Base-by-base conservation (phyloP, 2,888 invertebrate genomes). In the Sthenelais limicola region DNA sequence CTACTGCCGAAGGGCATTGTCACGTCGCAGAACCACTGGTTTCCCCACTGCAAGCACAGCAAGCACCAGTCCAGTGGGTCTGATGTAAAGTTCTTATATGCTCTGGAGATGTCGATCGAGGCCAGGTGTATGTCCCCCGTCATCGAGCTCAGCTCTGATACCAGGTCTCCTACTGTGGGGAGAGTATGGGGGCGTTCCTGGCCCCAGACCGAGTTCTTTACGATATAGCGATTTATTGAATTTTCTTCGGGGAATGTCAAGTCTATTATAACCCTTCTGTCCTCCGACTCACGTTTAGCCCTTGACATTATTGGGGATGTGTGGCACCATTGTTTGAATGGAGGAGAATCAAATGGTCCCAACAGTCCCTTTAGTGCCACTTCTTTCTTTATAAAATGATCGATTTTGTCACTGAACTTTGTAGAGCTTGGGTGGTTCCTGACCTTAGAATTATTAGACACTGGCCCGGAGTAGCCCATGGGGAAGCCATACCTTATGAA, bases 51-150 rank as follows among this genome's bases (percentile, higher is more conserved):
- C 18, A 32, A 7, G 33, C 56, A 32, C 3, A 56, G 32, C 2
- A 56, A 35, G 5, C 33, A 21, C 52, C 52, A 52, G 21, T 52
- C 52, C 2, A 52, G 3, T n/a, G 52, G 52, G 52, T 26, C 21
- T 3, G 56, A 30, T 35, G n/a, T 56, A 21, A 56, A 56, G 32
- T 56, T 56, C 56, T 56, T 56, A 32, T 56, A 56, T 56, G 56
- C 56, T 21, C 33, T 2, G 3, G 32, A n/a, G 18, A 56, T 5
- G 24, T 56, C 56, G 1, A 56, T 12, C 18, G 32, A 33, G 15
- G 21, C 32, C 56, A 56, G 32, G 30, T 30, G 21, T 2, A 21
- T 24, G 9, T 18, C 30, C 12, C 12, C 7, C 2, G 33, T 35
- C 1, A 21, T 3, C 3, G 18, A 1, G 30, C 7, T 4, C 3